phyloP scores from a whole-genome alignment of 1,140 invertebrate species.

The Drosophila gunungcola region DNA sequence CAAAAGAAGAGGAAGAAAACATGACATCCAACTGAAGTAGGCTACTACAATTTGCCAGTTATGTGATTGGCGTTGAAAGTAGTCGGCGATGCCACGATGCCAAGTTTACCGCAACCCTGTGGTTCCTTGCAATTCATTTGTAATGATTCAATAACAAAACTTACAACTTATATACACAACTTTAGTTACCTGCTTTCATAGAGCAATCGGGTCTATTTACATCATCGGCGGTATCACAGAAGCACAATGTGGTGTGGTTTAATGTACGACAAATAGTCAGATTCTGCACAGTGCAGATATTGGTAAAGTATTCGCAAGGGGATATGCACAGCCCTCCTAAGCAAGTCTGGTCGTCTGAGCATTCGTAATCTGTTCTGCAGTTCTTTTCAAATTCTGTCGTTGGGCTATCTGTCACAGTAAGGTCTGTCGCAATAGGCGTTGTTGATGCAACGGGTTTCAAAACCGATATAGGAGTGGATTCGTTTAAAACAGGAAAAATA shows the following conservation, averaged over 20 bases:
- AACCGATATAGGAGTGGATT: conserved; percentile 16
- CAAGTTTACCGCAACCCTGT: conserved; percentile 70
- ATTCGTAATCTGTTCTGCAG: conserved; percentile 84
- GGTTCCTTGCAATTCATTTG: conserved; percentile 78
- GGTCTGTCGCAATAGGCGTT: conserved; percentile 30
- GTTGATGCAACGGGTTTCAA: conserved; percentile 15
- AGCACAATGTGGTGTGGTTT: conserved; percentile 86
- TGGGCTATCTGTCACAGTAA: conserved; percentile 4
- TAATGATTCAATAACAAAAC: conserved; percentile 55
- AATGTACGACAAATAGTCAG: conserved; percentile 84
- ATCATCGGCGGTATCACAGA: conserved; percentile 84
- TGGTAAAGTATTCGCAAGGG: conserved; percentile 86
- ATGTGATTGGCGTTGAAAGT: conserved; percentile 70
- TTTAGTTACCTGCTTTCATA: conserved; percentile 87
- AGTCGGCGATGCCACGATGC: conserved; percentile 64
- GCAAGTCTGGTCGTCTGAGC: conserved; percentile 86
- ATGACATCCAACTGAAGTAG: conserved; percentile 70
- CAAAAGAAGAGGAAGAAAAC: conserved; percentile 32
- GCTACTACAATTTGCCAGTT: conserved; percentile 72
- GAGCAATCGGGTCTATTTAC: conserved; percentile 85
- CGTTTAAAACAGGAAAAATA: not conserved
- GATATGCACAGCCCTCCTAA: conserved; percentile 86
- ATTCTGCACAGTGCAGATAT: conserved; percentile 67
- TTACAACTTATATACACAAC: conserved; percentile 68
- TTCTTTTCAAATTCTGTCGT: conserved; percentile 10